Conservation (phyloP, 2,888 invertebrate genomes). For the Eristalis tenax region DNA sequence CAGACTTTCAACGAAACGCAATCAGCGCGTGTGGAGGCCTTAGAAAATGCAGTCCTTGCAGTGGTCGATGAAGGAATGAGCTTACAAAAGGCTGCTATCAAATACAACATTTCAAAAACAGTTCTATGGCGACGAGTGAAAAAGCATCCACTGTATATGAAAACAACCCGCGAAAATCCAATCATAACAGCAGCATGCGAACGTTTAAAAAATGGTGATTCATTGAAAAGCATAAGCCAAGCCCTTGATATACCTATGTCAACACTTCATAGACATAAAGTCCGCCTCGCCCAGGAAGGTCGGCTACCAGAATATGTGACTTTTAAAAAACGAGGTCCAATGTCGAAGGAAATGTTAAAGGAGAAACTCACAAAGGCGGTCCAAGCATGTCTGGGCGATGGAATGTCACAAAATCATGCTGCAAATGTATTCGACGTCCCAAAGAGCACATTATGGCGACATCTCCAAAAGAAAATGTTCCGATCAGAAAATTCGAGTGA, state of each 20-base stretch:
- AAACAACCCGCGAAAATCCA: constrained; percentile 78
- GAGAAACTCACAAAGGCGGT: constrained; percentile 79
- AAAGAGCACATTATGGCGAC: constrained; percentile 81
- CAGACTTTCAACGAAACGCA: constrained; percentile 62
- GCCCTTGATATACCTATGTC: constrained; percentile 81
- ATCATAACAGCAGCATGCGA: constrained; percentile 78
- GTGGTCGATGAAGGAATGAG: constrained; percentile 79
- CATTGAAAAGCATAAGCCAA: constrained; percentile 79
- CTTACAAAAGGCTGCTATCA: constrained; percentile 80
- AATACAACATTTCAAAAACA: constrained; percentile 80
- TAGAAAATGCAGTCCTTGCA: constrained; percentile 78
- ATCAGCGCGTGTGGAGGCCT: constrained; percentile 73
- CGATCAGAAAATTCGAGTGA: constrained; percentile 69
- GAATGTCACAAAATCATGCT: constrained; percentile 81
- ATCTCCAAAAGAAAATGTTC: constrained; percentile 77
- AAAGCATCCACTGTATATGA: constrained; percentile 79
- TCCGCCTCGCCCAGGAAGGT: constrained; percentile 78
- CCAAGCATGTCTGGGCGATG: constrained; percentile 78
- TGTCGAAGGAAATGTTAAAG: constrained; percentile 79
- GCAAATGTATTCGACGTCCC: constrained; percentile 80
- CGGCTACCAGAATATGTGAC: constrained; percentile 79
- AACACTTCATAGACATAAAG: constrained; percentile 80
- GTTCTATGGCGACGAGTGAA: constrained; percentile 80
- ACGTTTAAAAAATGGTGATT: constrained; percentile 79
- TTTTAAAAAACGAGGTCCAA: constrained; percentile 78